Percentiles rank a stretch among this genome's conserved stretches.
phyloP scores from a whole-genome alignment of 1,140 invertebrate genomes.

The Nasonia longicornis region DNA sequence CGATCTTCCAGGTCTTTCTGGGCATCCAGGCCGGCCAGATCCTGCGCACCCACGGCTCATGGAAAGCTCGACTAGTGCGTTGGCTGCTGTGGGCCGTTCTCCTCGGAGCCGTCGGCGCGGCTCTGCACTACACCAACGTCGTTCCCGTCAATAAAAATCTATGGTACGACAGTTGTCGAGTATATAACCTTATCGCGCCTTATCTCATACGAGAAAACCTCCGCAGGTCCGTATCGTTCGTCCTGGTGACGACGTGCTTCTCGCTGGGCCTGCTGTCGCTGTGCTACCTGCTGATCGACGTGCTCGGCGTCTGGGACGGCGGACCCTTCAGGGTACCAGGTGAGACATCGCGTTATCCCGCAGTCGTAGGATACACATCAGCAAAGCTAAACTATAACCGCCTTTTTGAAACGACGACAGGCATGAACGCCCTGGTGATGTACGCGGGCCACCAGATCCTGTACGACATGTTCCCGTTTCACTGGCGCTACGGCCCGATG shows the following conservation, averaged over 20 bases:
- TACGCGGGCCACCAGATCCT: slow-evolving; percentile 88
- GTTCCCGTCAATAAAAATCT: slow-evolving; percentile 95
- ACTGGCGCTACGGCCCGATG: slow-evolving; percentile 79
- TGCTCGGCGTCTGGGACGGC: slow-evolving; percentile 82
- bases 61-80: slow-evolving; percentile 73
- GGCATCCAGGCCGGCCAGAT: slow-evolving; percentile 78
- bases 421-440: slow-evolving; percentile 90
- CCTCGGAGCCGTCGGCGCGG: slow-evolving; percentile 68
- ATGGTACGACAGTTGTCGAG: slow-evolving; percentile 70
- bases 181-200: not conserved
- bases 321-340: slow-evolving; percentile 82
- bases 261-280: slow-evolving; percentile 80
- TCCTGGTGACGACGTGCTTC: slow-evolving; percentile 81
- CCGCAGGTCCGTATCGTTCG: slow-evolving; percentile 87
- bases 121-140: slow-evolving; percentile 72
- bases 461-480: slow-evolving; percentile 85
- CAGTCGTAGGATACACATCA: not conserved
- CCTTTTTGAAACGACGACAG: slow-evolving; percentile 64
- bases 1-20: slow-evolving; percentile 77
- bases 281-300: slow-evolving; percentile 87
- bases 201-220: not conserved
- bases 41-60: slow-evolving; percentile 69
- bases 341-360: slow-evolving; percentile 45
- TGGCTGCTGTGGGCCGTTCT: slow-evolving; percentile 76
- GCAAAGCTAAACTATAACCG: not conserved